Percentiles rank a stretch among this genome's conserved stretches.
Conservation (phyloP, 1,140 invertebrate species). For the Liolophura sinensis region DNA sequence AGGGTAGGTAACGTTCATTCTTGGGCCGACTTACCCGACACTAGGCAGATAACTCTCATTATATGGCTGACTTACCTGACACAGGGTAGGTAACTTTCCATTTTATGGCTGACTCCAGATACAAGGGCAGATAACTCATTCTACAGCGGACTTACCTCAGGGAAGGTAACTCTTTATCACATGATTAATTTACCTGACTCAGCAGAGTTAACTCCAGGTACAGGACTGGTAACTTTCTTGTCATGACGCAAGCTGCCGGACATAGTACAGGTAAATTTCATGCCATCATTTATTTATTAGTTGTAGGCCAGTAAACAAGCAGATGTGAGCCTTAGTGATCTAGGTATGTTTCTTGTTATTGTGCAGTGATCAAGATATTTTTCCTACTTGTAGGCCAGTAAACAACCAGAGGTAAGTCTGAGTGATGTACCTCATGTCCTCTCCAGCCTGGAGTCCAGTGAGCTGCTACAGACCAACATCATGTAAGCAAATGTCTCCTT, state of each 20-base stretch:
- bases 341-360: background rate
- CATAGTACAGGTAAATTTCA: background rate
- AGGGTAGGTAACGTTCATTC: no score
- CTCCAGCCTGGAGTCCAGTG: slow-evolving; percentile 12
- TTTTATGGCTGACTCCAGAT: no score
- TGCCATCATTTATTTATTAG: background rate
- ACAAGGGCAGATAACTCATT: no score
- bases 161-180: no score
- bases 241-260: background rate
- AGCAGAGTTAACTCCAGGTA: background rate
- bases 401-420: slow-evolving; percentile 4
- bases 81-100: no score
- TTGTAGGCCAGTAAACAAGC: no score
- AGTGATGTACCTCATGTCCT: slow-evolving; percentile 6
- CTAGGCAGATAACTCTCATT: no score
- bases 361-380: no score
- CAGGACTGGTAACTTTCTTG: background rate
- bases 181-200: no score
- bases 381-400: slow-evolving; percentile 4
- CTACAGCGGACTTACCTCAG: no score
- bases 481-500: slow-evolving; percentile 14
- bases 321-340: background rate
- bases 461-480: slow-evolving; percentile 16
- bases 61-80: no score
- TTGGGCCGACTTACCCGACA: no score